These are phyloP conservation scores for Epinephelus fuscoguttatus DNA, from an alignment of 2,113 vertebrate genomes.

Conservation along the genomic window DNA sequence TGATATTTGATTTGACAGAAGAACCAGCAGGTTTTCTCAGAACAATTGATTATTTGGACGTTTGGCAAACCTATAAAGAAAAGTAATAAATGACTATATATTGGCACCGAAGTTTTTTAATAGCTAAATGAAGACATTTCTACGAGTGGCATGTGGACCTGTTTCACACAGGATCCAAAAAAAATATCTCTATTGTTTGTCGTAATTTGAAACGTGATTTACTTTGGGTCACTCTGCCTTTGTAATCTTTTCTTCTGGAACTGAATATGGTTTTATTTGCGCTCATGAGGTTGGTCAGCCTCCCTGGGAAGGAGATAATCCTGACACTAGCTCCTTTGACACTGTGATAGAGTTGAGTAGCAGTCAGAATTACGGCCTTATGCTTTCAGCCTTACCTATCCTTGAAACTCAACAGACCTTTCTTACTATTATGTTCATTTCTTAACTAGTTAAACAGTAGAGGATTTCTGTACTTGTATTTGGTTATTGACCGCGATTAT, in stretches of 20 bases:
- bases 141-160: not conserved
- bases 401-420: conserved; percentile 40
- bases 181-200: not conserved
- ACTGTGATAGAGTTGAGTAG: conserved; percentile 75
- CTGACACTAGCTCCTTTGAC: conserved; percentile 60
- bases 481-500: conserved; percentile 24
- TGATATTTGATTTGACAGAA: conserved; percentile 32
- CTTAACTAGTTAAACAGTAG: conserved; percentile 51
- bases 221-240: not conserved
- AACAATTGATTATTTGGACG: conserved; percentile 19
- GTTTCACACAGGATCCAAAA: not conserved
- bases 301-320: conserved; percentile 37
- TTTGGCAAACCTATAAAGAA: not conserved
- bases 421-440: conserved; percentile 56
- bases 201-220: conserved; percentile 2
- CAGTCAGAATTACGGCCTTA: conserved; percentile 72
- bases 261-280: conserved; percentile 12
- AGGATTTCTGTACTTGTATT: conserved; percentile 47
- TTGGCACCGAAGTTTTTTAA: conserved; percentile 13
- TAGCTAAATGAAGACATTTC: not conserved
- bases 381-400: conserved; percentile 74
- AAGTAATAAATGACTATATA: not conserved
- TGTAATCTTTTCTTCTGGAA: conserved; percentile 22
- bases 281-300: conserved; percentile 10
- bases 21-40: not conserved